These are phyloP conservation scores for Harmothoe impar DNA, from an alignment of 2,888 invertebrate genomes.

Conservation along the genomic window DNA sequence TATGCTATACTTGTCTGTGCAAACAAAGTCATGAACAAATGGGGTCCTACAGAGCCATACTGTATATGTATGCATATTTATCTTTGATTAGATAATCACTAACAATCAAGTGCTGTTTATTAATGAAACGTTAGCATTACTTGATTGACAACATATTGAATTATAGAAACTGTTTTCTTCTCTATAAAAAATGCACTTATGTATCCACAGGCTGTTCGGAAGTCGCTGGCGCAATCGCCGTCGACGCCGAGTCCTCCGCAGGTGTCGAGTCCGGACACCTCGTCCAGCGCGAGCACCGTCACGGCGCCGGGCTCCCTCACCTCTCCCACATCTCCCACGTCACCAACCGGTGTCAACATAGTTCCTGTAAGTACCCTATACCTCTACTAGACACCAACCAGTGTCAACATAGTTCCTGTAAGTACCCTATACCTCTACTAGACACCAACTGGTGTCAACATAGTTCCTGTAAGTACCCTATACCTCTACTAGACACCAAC, in stretches of 20 bases:
- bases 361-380: constrained; percentile 66
- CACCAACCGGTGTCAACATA: constrained; percentile 71
- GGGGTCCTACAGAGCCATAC: too few species aligned
- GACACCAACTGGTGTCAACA: constrained; percentile 69
- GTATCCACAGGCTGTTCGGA: constrained; percentile 33
- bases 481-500: background rate
- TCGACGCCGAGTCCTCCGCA: constrained; percentile 56
- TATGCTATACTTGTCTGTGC: too few species aligned
- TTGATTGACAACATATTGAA: too few species aligned
- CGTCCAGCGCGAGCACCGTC: constrained; percentile 48
- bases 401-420: too few species aligned
- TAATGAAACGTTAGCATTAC: too few species aligned
- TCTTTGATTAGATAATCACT: too few species aligned
- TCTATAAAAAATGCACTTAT: too few species aligned
- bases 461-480: constrained; percentile 66
- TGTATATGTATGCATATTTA: too few species aligned
- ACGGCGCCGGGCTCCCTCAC: constrained; percentile 60
- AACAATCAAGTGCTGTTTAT: too few species aligned
- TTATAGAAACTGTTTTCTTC: too few species aligned
- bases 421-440: too few species aligned
- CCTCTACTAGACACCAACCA: background rate
- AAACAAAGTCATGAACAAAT: too few species aligned
- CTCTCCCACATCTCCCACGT: constrained; percentile 66
- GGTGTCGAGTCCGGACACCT: constrained; percentile 41
- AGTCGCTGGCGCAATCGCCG: constrained; percentile 49